Evolutionary conservation across 1,140 invertebrate species (phyloP), one percentile per base, ranked within the genome.

Genomic region (Drosophila teissieri): DNA sequence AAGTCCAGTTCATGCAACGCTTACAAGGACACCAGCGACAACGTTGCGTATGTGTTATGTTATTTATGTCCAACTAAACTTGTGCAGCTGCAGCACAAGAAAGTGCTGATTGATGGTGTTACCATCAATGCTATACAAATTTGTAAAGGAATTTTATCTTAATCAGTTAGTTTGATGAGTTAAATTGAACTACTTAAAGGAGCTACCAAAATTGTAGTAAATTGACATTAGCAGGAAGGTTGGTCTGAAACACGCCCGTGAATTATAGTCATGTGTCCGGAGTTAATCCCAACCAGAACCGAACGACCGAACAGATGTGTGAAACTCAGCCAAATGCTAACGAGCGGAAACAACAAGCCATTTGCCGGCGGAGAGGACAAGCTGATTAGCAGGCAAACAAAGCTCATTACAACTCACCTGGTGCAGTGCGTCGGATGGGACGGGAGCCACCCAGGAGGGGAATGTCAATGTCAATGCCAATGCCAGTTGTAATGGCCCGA

Each of bases 381-480:
- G 72, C 62, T 81, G 24, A 73, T 85, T 88, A 86, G 62, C 83
- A 76, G 39, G 56, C 62, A 70, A 77, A 62, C 49, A 69, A 49
- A 36, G n/a, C 62, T 40, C 39, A 49, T 73, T 53, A 51, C 44
- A 58, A 68, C 73, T 76, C 39, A 77, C 73, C 73, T 68, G 34
- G 27, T 19, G 48, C 14, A 54, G 15, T 15, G 44, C 27, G 36
- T 17, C 36, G 10, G 31, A 12, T 15, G 17, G n/a, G 4, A 62
- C 11, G 57, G 74, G 68, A 62, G 45, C 45, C 14, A 4, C 5
- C 19, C 12, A 2, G 4, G 45, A 12, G 22, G 19, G 45, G 12
- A 31, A 3, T 74, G 77, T 40, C 83, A 88, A 72, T 72, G 70
- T 73, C 74, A 88, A 88, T 85, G 78, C 53, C 82, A 81, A 70